Conservation (phyloP, 35 echinoderm and acorn worm genomes). For the Heliocidaris tuberculata region DNA sequence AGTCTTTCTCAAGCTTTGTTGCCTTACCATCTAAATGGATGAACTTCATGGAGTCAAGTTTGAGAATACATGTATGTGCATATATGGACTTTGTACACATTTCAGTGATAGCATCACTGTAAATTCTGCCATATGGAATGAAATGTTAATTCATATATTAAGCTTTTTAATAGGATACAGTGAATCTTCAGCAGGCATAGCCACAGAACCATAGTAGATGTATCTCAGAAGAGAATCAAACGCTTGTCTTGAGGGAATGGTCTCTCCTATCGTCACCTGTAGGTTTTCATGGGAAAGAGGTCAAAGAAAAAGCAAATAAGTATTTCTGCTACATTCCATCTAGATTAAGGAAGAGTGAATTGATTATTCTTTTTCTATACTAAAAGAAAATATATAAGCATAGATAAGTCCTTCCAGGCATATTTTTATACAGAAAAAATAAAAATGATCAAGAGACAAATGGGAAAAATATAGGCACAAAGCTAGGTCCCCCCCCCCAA, state of each 20-base stretch:
- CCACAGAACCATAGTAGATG: conserved; percentile 90
- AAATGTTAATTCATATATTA: no score
- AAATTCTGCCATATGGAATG: no score
- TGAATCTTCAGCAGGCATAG: conserved; percentile 96
- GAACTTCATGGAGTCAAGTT: no score
- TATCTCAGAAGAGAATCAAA: conserved; percentile 91
- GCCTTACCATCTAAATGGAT: no score
- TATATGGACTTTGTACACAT: background rate
- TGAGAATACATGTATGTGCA: no score
- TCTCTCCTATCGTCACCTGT: conserved; percentile 95
- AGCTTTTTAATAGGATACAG: conserved; percentile 87
- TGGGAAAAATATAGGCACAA: no score
- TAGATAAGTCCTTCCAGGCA: background rate
- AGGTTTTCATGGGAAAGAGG: background rate
- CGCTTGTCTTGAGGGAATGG: conserved; percentile 85
- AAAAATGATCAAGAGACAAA: background rate
- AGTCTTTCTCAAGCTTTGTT: no score
- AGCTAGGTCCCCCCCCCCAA: no score
- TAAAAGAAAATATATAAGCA: no score
- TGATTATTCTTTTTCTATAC: no score
- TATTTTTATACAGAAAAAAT: background rate
- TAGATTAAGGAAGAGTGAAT: background rate
- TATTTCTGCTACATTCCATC: background rate
- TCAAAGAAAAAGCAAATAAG: background rate
- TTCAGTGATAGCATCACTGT: no score